These are phyloP conservation scores for Pocillopora meandrina DNA, from an alignment of 92 coral and sea anemone species.

Conservation along the genomic window DNA sequence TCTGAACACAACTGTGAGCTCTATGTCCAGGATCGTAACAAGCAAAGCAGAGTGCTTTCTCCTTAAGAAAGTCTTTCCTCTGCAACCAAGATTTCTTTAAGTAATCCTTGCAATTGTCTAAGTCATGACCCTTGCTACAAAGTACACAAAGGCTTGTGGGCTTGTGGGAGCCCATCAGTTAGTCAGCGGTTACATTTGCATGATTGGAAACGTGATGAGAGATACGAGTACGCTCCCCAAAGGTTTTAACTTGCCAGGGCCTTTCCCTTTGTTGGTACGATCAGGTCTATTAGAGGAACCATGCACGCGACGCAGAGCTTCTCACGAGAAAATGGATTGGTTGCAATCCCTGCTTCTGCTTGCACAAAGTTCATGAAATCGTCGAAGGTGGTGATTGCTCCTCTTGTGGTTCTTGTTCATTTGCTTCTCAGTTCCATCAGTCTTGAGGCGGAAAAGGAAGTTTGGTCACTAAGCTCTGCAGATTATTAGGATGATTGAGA, in stretches of 20 bases:
- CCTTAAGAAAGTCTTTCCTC: conserved; percentile 32
- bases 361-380: not conserved
- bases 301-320: conserved; percentile 45
- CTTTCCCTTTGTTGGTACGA: conserved; percentile 18
- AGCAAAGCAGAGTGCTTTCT: conserved; percentile 33
- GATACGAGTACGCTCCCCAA: not conserved
- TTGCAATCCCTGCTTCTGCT: conserved; percentile 36
- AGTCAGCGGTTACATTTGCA: not conserved
- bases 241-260: conserved; percentile 3
- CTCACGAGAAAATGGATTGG: conserved; percentile 58
- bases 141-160: conserved; percentile 7
- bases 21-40: conserved; percentile 45
- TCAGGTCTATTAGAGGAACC: conserved; percentile 5
- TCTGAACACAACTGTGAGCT: conserved; percentile 35
- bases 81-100: conserved; percentile 14
- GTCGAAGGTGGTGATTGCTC: conserved; percentile 21
- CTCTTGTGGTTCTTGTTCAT: not conserved
- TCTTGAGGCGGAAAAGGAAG: conserved; percentile 54
- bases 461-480: conserved; percentile 54
- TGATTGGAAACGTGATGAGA: not conserved
- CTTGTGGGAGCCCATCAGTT: not conserved
- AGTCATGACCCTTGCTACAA: conserved; percentile 29
- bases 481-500: conserved; percentile 55
- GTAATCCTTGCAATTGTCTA: conserved; percentile 32
- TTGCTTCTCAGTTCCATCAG: conserved; percentile 53